Evolutionary conservation across 2,888 invertebrate genomes (phyloP), one percentile per base, ranked within the genome.

Genomic region (Macrophya annulata): DNA sequence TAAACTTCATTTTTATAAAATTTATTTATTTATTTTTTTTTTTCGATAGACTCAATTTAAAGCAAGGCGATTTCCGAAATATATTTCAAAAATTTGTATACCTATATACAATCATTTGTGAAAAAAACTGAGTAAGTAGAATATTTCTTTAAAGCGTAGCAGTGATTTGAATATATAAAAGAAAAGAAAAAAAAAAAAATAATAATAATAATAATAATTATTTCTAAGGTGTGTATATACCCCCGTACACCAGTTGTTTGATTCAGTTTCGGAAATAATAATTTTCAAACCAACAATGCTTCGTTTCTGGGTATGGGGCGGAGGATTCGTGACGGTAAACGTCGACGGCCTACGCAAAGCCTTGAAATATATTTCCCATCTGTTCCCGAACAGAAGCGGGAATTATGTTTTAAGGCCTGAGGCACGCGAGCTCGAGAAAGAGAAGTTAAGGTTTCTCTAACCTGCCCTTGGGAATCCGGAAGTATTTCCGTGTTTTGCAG

Each of bases 331-430:
- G 81, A 81, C 81, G 81, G 81, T 81, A 81, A 81, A 81, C 62
- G 81, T 81, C 62, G 81, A 62, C 81, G 21, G 43, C 59, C 81
- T 81, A 81, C 59, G 59, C 81, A n/a, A n/a, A 43, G 81, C 21
- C 62, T 59, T 62, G 81, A 81, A 81, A 81, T 81, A 81, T 59
- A 81, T 81, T 81, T 81, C 81, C 81, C 62, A 81, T 81, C 81
- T 62, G 62, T 81, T 81, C 40, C 40, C 59, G 37, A 79, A 79
- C 79, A 62, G 62, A 81, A 81, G 81, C 43, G 21, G 81, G 62
- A 51, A 81, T 81, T 81, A 81, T 51, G 62, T 62, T 62, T 81
- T 62, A 81, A 81, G 62, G 81, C 81, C 62, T 62, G 12, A 81
- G 81, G 59, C 81, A 81, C 81, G 81, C 81, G 62, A 81, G 25